Base-by-base conservation (phyloP, 2,113 vertebrate genomes). In the Lophotis ruficrista region DNA sequence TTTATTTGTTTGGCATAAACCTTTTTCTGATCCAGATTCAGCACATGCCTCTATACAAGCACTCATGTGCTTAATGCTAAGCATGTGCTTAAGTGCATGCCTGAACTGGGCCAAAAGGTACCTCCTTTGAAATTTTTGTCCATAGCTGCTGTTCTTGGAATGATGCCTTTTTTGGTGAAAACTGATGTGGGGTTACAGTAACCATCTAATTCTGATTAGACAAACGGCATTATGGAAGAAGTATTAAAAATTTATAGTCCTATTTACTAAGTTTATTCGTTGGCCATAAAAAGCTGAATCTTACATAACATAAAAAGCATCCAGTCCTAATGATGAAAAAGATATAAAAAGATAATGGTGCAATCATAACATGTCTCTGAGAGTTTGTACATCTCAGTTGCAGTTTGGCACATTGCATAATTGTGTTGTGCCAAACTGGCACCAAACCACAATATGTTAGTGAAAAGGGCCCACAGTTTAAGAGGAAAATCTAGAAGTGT, bases 211-310 rank as follows among this genome's bases (percentile, higher is more conserved):
- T 97, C 96, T 97, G 96, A 96, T 93, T 95, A 98, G 95, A 97
- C 94, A 97, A 97, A 97, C 91, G 85, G 93, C 79, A 94, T 93
- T 96, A 97, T 78, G 96, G 95, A 96, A 95, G 88, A 96, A 96
- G 83, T 97, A 98, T 98, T 98, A 98, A 98, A 98, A 98, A 98
- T 98, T 98, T 97, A 98, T 96, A 97, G 98, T 85, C 93, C 97
- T 97, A 96, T 96, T 98, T 96, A 92, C 97, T 86, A 97, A 96
- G 95, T 97, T 97, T 97, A 95, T 98, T 94, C 97, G 96, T 97
- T 97, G 96, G 92, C 89, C 87, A 47, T 96, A 95, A 96, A 96
- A 95, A 97, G 83, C 95, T 96, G 93, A 97, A 97, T 97, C 98
- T 98, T 98, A 97, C 95, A 97, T 97, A 96, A 96, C 79, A 60